phyloP scores from a whole-genome alignment of 2,888 invertebrate species.

The Crossocerus cetratus region DNA sequence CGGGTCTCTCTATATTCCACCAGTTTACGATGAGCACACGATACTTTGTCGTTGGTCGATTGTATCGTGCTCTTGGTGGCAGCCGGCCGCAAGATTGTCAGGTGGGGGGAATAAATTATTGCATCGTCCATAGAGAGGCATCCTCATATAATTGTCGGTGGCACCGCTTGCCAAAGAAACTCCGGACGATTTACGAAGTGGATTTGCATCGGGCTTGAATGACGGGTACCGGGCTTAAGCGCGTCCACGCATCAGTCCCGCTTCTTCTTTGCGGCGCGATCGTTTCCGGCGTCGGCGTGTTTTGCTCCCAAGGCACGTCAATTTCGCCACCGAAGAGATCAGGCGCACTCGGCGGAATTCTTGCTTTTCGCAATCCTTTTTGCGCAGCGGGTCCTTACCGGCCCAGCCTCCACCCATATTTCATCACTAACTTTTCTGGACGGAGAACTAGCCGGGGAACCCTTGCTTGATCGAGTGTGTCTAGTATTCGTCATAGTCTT shows the following conservation, averaged over 20 bases:
- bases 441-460: too few species aligned
- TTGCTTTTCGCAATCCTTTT: conserved; percentile 26
- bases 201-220: conserved; percentile 22
- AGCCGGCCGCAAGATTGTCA: neutral
- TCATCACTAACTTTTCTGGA: too few species aligned
- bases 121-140: conserved; percentile 12
- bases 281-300: conserved; percentile 30
- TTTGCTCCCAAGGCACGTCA: conserved; percentile 10
- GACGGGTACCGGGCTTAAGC: conserved; percentile 8
- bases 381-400: conserved; percentile 11
- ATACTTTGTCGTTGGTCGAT: too few species aligned
- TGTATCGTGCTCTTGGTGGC: neutral
- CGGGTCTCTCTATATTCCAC: too few species aligned
- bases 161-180: conserved; percentile 38
- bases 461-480: too few species aligned
- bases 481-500: too few species aligned
- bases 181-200: conserved; percentile 30
- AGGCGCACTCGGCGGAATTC: conserved; percentile 1
- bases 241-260: neutral
- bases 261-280: conserved; percentile 12
- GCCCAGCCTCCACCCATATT: neutral
- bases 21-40: too few species aligned
- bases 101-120: conserved; percentile 12
- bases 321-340: conserved; percentile 7
- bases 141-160: conserved; percentile 7